Evolutionary conservation across 2,888 invertebrate species (phyloP).

Genomic region (Ochropleura plecta): DNA sequence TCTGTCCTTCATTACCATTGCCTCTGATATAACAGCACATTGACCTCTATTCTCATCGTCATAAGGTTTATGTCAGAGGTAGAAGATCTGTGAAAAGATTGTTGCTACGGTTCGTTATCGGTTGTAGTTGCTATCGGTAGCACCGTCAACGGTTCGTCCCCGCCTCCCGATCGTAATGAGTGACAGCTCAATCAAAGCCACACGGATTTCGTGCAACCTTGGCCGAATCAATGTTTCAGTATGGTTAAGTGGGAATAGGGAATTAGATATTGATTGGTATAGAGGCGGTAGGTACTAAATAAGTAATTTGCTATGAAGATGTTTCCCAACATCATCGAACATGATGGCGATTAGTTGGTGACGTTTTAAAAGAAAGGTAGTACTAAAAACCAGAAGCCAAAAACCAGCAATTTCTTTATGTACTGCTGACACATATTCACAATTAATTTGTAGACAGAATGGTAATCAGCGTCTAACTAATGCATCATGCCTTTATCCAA

Average conservation of each 20-base stretch:
- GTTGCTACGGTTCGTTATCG: background rate
- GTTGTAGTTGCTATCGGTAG: constrained; percentile 22
- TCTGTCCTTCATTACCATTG: background rate
- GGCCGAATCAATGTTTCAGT: constrained; percentile 46
- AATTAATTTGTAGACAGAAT: background rate
- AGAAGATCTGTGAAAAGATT: background rate
- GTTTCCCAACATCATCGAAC: background rate
- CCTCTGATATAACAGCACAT: background rate
- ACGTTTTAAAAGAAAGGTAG: background rate
- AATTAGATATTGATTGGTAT: constrained; percentile 1
- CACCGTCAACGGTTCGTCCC: constrained; percentile 6
- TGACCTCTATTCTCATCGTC: background rate
- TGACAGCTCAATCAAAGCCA: constrained; percentile 65
- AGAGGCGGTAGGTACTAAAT: background rate
- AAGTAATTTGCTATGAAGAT: background rate
- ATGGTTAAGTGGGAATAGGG: constrained; percentile 5
- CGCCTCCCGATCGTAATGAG: constrained; percentile 50
- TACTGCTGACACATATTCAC: background rate
- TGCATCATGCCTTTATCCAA: constrained; percentile 10
- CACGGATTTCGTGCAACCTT: constrained; percentile 43
- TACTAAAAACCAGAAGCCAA: background rate
- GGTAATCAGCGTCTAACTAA: background rate
- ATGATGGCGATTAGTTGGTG: background rate
- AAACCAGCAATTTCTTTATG: background rate
- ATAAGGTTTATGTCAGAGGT: background rate